Evolutionary conservation across 2,888 invertebrate genomes (phyloP).

Genomic region (Polydrusus pterygomalis): DNA sequence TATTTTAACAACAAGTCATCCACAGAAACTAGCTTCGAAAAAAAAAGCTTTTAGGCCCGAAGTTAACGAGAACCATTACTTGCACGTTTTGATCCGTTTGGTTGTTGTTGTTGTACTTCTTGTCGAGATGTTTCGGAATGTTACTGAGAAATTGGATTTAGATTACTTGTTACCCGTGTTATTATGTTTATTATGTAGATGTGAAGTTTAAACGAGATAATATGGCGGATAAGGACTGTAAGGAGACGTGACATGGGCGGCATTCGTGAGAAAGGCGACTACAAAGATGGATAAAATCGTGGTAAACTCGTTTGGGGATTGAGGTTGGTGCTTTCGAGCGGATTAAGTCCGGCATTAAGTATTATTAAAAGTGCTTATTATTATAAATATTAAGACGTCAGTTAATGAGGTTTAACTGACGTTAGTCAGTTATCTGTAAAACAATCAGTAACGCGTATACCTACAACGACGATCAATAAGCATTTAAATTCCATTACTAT

Average conservation of each 20-base stretch:
- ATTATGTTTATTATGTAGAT: conserved; percentile 48
- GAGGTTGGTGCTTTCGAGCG: not conserved
- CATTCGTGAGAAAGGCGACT: conserved; percentile 37
- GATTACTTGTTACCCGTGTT: conserved; percentile 42
- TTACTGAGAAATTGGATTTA: conserved; percentile 46
- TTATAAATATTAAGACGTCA: conserved; percentile 5
- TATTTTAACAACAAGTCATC: conserved; percentile 14
- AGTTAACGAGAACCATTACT: conserved; percentile 46
- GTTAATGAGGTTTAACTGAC: too few species aligned
- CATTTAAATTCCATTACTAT: too few species aligned
- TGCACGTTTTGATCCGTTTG: conserved; percentile 33
- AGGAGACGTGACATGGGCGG: conserved; percentile 37
- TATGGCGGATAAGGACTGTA: conserved; percentile 38
- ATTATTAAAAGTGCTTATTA: not conserved
- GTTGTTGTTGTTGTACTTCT: conserved; percentile 28
- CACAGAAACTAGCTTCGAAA: conserved; percentile 24
- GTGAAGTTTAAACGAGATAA: conserved; percentile 40
- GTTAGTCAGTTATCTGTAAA: too few species aligned
- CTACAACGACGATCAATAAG: too few species aligned
- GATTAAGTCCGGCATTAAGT: conserved; percentile 18
- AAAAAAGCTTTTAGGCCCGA: conserved; percentile 21
- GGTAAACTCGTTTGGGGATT: conserved; percentile 7
- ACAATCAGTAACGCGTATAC: too few species aligned
- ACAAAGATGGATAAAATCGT: conserved; percentile 35
- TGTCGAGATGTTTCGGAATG: conserved; percentile 35